Evolutionary conservation across 2,113 vertebrate genomes (phyloP).

Genomic region (Casuarius casuarius): DNA sequence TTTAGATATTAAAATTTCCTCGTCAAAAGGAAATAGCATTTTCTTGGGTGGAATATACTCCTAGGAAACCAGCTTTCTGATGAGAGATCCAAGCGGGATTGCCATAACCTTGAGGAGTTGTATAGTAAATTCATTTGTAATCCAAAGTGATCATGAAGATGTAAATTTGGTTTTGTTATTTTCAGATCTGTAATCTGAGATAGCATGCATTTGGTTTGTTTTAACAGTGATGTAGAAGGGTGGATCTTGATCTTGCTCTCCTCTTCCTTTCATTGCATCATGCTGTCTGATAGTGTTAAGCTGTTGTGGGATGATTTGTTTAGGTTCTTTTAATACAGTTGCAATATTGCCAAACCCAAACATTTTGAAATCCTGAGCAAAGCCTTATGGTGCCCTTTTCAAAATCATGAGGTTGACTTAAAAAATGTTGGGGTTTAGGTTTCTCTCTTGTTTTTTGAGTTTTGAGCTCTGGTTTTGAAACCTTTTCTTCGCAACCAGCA

Average conservation of each 20-base stretch:
- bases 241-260: background rate
- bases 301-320: background rate
- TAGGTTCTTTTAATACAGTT: background rate
- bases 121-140: background rate
- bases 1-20: background rate
- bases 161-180: background rate
- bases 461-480: background rate
- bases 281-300: background rate
- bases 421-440: accelerated
- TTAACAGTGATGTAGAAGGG: background rate
- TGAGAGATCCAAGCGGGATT: background rate
- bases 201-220: background rate
- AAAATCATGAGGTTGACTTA: background rate
- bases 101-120: background rate
- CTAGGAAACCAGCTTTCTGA: background rate
- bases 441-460: background rate
- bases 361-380: background rate
- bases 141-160: background rate
- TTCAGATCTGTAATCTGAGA: background rate
- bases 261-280: background rate
- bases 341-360: background rate
- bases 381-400: background rate
- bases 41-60: background rate
- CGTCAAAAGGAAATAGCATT: background rate
- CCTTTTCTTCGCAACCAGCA: background rate